A percentile compares a stretch with the other conserved stretches of the same genome.
Evolutionary conservation across 2,797 vertebrate species (phyloP).

Genomic region (Pristis pectinata): DNA sequence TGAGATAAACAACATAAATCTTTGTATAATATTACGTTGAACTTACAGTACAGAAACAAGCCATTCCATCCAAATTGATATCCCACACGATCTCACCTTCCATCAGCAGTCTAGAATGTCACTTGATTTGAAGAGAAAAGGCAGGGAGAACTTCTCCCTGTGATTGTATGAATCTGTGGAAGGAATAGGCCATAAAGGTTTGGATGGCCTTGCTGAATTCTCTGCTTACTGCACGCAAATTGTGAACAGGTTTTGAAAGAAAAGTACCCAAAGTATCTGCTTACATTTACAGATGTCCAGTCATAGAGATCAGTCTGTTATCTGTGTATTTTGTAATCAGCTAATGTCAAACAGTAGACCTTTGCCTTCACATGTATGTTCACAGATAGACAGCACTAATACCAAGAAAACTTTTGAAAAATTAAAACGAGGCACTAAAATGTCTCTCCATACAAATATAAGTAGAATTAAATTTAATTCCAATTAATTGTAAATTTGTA

Average conservation of each 20-base stretch:
- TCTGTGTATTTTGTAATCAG: not conserved
- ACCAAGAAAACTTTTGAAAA: not conserved
- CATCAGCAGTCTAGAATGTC: not conserved
- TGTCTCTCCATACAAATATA: not conserved
- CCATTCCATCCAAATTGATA: not conserved
- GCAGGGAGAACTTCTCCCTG: not conserved
- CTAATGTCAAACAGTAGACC: not conserved
- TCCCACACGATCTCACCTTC: not conserved
- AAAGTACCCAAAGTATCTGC: not conserved
- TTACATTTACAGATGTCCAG: not conserved
- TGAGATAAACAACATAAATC: too few species aligned
- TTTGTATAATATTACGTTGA: not conserved
- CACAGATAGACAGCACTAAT: not conserved
- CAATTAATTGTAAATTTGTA: not conserved
- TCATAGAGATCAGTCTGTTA: not conserved
- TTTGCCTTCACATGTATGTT: not conserved
- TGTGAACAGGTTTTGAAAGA: not conserved
- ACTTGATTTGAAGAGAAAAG: not conserved
- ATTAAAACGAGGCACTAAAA: not conserved
- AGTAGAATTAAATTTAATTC: not conserved
- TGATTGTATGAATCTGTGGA: not conserved
- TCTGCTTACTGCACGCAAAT: not conserved
- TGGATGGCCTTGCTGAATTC: not conserved
- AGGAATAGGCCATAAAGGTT: not conserved
- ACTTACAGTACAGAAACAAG: not conserved